A percentile compares a stretch with the other conserved stretches of the same genome.
Conservation (phyloP, 2,888 invertebrate species). For the Ornithoptera priamus region DNA sequence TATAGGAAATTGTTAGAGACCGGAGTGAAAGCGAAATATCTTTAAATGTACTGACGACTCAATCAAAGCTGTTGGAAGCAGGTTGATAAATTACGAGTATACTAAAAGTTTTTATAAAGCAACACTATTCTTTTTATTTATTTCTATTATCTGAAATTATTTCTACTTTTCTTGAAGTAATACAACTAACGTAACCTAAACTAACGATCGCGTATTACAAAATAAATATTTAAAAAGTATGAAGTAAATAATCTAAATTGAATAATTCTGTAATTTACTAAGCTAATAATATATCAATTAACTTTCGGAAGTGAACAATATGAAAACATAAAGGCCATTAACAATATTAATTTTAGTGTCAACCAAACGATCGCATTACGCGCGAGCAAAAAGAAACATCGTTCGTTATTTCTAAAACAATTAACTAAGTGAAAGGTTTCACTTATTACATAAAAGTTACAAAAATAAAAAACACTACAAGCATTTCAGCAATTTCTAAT, state of each 20-base stretch:
- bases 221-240: too few relatives aligned
- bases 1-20: too few relatives aligned
- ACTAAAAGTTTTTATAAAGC: too few relatives aligned
- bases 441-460: neutral
- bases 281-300: slow-evolving; percentile 7
- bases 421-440: neutral
- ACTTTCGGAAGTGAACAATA: slow-evolving; percentile 18
- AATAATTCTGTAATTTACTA: neutral
- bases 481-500: neutral
- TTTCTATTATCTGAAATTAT: neutral
- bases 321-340: slow-evolving; percentile 10
- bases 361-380: slow-evolving; percentile 8
- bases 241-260: neutral
- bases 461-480: neutral
- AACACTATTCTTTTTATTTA: too few relatives aligned
- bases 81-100: too few relatives aligned
- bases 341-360: slow-evolving; percentile 21
- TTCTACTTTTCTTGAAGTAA: neutral
- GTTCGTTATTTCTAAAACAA: neutral
- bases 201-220: neutral
- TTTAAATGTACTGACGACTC: too few relatives aligned
- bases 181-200: neutral
- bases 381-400: neutral
- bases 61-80: too few relatives aligned
- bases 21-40: too few relatives aligned